These are phyloP conservation scores for Origma solitaria DNA, from an alignment of 2,113 vertebrate genomes.

Conservation along the genomic window DNA sequence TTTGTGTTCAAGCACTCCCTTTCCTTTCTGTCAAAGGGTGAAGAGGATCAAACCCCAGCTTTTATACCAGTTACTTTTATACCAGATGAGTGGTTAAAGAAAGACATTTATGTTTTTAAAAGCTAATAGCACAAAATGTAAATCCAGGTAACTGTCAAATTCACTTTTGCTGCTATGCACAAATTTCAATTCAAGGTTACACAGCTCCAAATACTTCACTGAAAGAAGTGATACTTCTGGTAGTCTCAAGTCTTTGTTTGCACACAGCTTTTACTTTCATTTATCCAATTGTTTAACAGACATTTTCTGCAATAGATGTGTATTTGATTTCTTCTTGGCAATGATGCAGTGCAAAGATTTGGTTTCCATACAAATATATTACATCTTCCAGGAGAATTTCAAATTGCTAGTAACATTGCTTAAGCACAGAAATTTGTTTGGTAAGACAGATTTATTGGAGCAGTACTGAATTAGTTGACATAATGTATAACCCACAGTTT, in stretches of 20 bases:
- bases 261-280: neutral
- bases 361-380: neutral
- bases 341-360: neutral
- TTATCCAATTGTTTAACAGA: neutral
- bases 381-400: neutral
- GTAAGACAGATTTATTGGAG: neutral
- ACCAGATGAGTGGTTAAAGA: neutral
- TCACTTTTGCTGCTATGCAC: neutral
- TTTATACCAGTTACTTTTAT: neutral
- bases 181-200: conserved; percentile 5
- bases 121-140: neutral
- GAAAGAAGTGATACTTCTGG: neutral
- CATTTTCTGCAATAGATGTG: neutral
- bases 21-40: neutral
- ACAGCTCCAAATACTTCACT: neutral
- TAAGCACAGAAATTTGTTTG: neutral
- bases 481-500: neutral
- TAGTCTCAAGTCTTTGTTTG: neutral
- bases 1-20: neutral
- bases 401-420: neutral
- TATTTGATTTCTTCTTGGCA: neutral
- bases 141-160: neutral
- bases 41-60: neutral
- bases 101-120: neutral
- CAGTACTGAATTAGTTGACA: neutral